phyloP scores from a whole-genome alignment of 2,113 vertebrate species.

The cat (Felis catus) region DNA sequence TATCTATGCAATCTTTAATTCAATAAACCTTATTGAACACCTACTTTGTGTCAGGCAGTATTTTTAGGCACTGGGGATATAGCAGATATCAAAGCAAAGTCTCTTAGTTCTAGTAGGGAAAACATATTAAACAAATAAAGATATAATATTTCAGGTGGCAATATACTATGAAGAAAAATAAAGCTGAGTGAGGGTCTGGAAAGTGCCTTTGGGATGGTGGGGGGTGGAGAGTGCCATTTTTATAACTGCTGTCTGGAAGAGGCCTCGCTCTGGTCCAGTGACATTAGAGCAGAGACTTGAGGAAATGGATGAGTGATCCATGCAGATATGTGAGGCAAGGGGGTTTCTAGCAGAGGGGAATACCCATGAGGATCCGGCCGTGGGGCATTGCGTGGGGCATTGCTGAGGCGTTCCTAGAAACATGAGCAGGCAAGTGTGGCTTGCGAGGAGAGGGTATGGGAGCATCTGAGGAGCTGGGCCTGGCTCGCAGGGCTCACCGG shows the following conservation, averaged over 20 bases:
- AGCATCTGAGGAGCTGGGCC: not conserved
- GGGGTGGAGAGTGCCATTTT: rapidly evolving
- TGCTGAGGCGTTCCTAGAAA: not conserved
- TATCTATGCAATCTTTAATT: not conserved
- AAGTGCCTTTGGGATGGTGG: not conserved
- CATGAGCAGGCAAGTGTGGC: not conserved
- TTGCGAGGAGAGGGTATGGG: not conserved
- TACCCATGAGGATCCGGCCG: not conserved
- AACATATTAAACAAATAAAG: not conserved
- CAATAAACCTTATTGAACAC: not conserved
- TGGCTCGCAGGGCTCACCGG: rapidly evolving
- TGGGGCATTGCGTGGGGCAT: rapidly evolving
- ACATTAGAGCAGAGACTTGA: not conserved
- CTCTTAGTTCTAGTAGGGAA: not conserved
- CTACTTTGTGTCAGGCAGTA: not conserved
- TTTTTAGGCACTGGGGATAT: not conserved
- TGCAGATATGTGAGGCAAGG: not conserved
- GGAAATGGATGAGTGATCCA: not conserved
- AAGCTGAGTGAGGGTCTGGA: not conserved
- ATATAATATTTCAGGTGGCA: not conserved
- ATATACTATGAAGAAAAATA: not conserved
- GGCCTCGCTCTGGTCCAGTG: not conserved
- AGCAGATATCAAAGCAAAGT: not conserved
- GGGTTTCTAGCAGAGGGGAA: not conserved
- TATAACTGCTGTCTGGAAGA: too few species aligned